Percentiles rank a stretch among this genome's conserved stretches.
Evolutionary conservation across 2,113 vertebrate genomes (phyloP).

Genomic region (Crotalus viridis): DNA sequence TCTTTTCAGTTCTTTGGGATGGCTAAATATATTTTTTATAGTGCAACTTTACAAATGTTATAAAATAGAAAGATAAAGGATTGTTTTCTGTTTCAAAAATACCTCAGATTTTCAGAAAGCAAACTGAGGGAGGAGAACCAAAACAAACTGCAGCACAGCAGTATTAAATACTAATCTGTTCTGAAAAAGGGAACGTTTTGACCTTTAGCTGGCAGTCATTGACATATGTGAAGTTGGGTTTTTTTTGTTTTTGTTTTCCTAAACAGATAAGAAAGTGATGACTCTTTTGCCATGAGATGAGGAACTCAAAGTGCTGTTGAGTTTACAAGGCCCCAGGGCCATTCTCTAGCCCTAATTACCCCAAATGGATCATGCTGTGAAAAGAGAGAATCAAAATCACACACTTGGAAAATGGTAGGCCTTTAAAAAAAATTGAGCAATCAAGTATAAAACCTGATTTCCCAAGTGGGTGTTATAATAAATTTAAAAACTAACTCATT

Average conservation of each 20-base stretch:
- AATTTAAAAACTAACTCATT: background rate
- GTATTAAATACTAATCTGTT: constrained; percentile 25
- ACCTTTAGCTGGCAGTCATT: constrained; percentile 60
- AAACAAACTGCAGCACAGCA: constrained; percentile 30
- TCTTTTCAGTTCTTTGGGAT: background rate
- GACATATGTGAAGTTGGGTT: constrained; percentile 42
- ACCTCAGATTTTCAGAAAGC: constrained; percentile 41
- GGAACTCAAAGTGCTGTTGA: constrained; percentile 25
- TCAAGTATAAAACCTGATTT: background rate
- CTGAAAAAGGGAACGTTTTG: constrained; percentile 47
- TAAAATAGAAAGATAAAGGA: background rate
- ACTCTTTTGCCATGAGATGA: constrained; percentile 51
- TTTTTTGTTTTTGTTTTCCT: constrained; percentile 4
- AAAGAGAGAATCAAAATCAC: constrained; percentile 27
- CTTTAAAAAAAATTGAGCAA: constrained; percentile 26
- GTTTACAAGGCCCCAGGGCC: constrained; percentile 10
- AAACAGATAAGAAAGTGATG: constrained; percentile 51
- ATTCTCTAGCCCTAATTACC: background rate
- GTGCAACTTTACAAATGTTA: background rate
- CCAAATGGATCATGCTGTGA: background rate
- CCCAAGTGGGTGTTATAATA: background rate
- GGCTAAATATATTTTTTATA: background rate
- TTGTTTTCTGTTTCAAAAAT: constrained; percentile 11
- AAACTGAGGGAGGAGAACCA: background rate
- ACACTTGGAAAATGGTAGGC: constrained; percentile 41